Evolutionary conservation across 1,140 invertebrate species (phyloP).

Genomic region (Thalassaphorura encarpata): DNA sequence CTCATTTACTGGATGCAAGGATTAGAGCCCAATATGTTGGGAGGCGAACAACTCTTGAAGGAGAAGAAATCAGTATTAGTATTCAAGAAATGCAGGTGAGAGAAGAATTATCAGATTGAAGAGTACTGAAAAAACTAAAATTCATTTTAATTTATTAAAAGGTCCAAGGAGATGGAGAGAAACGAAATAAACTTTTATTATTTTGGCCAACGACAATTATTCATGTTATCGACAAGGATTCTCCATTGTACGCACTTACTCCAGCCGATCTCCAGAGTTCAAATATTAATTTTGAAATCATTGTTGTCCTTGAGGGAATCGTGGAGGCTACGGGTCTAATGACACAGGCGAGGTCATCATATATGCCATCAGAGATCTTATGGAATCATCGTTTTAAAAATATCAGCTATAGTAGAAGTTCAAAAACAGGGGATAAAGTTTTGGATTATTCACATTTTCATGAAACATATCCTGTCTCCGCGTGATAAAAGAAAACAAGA

Average conservation of each 20-base stretch:
- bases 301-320: constrained; percentile 80
- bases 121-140: neutral
- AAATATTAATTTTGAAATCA: constrained; percentile 65
- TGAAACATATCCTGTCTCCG: constrained; percentile 77
- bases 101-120: neutral
- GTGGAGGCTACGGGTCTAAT: constrained; percentile 75
- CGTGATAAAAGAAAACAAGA: too few species aligned
- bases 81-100: constrained; percentile 56
- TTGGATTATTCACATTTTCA: constrained; percentile 86
- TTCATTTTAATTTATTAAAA: constrained; percentile 2
- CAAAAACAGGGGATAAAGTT: constrained; percentile 82
- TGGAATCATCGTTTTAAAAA: neutral
- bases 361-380: constrained; percentile 60
- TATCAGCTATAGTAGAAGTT: too few species aligned
- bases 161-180: constrained; percentile 58
- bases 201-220: constrained; percentile 54
- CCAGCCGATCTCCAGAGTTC: constrained; percentile 33
- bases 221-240: constrained; percentile 54
- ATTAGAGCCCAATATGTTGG: constrained; percentile 73
- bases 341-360: constrained; percentile 74
- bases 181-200: constrained; percentile 63
- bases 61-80: constrained; percentile 48
- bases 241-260: constrained; percentile 71
- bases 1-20: constrained; percentile 82
- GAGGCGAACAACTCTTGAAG: constrained; percentile 46